These are phyloP conservation scores for Chaitophorus viminalis DNA, from an alignment of 2,888 invertebrate species.

Conservation along the genomic window DNA sequence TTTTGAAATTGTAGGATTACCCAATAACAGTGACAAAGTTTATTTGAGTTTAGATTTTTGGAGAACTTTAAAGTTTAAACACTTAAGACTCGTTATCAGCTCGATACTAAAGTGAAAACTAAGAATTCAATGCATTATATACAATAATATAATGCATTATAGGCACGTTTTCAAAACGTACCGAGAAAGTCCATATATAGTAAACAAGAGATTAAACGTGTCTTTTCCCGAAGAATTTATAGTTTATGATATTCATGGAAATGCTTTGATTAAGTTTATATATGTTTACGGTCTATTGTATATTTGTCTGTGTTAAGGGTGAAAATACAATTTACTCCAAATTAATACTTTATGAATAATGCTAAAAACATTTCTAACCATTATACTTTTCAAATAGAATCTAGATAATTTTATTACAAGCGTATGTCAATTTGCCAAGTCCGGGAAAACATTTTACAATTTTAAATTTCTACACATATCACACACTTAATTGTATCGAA, in stretches of 20 bases:
- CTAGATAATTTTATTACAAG: neutral
- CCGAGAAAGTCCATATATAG: neutral
- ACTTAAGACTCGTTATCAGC: too few species aligned
- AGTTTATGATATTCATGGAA: constrained; percentile 9
- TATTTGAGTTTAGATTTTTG: too few species aligned
- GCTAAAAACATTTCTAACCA: neutral
- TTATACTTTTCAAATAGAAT: neutral
- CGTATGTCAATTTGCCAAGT: neutral
- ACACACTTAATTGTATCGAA: neutral
- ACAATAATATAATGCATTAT: too few species aligned
- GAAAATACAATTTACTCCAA: constrained; percentile 31
- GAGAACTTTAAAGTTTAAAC: too few species aligned
- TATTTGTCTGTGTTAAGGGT: neutral
- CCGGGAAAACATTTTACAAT: constrained; percentile 1
- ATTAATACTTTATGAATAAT: constrained; percentile 18
- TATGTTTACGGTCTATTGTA: neutral
- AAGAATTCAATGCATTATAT: too few species aligned
- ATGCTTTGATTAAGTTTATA: constrained; percentile 27
- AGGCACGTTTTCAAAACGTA: neutral
- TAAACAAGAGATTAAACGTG: neutral
- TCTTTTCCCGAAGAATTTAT: neutral
- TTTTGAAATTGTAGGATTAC: too few species aligned
- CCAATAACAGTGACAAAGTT: too few species aligned
- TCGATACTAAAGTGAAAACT: too few species aligned
- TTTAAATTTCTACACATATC: neutral